phyloP scores from a whole-genome alignment of 2,113 vertebrate genomes.

The Sclerurus mexicanus region DNA sequence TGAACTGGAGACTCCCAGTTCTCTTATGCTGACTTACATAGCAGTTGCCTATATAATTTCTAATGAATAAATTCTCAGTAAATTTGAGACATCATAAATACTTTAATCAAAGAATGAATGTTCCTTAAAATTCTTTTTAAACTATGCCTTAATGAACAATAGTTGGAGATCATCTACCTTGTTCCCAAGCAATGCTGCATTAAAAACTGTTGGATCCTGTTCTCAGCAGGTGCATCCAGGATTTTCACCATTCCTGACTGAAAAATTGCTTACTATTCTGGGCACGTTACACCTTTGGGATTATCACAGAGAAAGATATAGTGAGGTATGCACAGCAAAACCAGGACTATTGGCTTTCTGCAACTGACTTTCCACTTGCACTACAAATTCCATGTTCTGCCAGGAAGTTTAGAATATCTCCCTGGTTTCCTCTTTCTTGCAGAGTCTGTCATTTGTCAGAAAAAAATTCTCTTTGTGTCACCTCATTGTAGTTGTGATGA shows the following conservation, averaged over 20 bases:
- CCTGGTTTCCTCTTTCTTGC: not conserved
- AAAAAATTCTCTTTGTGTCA: not conserved
- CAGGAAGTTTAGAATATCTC: rapidly evolving
- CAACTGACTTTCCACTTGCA: not conserved
- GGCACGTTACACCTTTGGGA: rapidly evolving
- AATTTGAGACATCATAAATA: not conserved
- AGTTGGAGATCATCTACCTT: not conserved
- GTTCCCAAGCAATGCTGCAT: not conserved
- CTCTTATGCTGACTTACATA: not conserved
- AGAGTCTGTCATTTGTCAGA: not conserved
- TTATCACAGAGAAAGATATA: not conserved
- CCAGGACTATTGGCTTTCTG: not conserved
- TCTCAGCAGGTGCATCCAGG: not conserved
- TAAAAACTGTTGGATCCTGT: rapidly evolving
- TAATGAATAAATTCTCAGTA: not conserved
- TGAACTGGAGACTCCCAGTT: not conserved
- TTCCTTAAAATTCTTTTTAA: not conserved
- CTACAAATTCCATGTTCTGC: rapidly evolving
- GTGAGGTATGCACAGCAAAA: not conserved
- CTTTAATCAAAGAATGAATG: not conserved
- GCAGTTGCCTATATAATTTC: not conserved
- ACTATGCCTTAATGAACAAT: not conserved
- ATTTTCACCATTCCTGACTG: not conserved
- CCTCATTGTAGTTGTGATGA: rapidly evolving
- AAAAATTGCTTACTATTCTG: not conserved